Conservation (phyloP, 1,140 invertebrate genomes). For the Zeugodacus cucurbitae region DNA sequence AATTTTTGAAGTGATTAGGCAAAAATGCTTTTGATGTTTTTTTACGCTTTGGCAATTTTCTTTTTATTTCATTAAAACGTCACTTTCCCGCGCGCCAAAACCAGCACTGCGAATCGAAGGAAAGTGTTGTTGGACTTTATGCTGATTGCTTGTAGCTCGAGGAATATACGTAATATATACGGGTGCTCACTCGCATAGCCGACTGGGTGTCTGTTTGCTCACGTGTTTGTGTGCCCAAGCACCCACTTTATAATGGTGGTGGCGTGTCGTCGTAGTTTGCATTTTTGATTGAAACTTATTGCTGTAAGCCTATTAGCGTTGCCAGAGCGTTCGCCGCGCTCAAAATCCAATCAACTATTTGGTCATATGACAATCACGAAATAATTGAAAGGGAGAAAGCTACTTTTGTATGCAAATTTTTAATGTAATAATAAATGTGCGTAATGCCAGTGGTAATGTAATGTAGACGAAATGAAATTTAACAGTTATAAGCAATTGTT, state of each 20-base stretch:
- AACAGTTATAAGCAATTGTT: neutral
- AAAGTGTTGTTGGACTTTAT: neutral
- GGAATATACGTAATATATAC: neutral
- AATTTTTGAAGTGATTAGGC: slow-evolving; percentile 23
- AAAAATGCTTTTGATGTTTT: slow-evolving; percentile 36
- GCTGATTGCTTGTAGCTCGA: neutral
- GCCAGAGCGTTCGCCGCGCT: neutral
- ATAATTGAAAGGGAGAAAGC: slow-evolving; percentile 27
- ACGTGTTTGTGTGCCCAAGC: neutral
- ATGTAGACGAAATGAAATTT: neutral
- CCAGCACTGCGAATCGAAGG: neutral
- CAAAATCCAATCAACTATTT: slow-evolving; percentile 32
- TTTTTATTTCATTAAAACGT: slow-evolving; percentile 16
- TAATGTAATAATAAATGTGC: slow-evolving; percentile 20
- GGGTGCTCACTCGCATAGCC: neutral
- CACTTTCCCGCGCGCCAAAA: neutral
- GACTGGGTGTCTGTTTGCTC: neutral
- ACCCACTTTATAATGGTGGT: neutral
- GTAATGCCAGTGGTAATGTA: neutral
- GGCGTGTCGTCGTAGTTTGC: neutral
- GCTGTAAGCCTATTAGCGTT: slow-evolving; percentile 36
- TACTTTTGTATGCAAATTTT: slow-evolving; percentile 21
- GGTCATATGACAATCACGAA: slow-evolving; percentile 24
- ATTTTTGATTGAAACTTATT: slow-evolving; percentile 38
- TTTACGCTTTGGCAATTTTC: slow-evolving; percentile 17